phyloP scores from a whole-genome alignment of 2,113 vertebrate genomes.

The Corvus cornix region DNA sequence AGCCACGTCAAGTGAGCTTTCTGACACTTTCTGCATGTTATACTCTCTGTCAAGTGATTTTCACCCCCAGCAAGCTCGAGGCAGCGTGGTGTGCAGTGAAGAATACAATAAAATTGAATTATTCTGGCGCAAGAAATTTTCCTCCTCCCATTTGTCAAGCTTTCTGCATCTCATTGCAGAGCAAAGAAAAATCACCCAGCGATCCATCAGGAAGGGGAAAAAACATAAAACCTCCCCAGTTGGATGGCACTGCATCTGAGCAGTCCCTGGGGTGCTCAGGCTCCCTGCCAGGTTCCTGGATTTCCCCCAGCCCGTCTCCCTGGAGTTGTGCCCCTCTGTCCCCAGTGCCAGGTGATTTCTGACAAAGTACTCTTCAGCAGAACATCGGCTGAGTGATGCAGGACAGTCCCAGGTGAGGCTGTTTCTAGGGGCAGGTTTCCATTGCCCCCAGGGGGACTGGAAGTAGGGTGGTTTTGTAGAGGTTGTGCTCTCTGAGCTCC shows the following conservation, averaged over 20 bases:
- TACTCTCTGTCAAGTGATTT: not conserved
- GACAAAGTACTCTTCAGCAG: not conserved
- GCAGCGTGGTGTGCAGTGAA: not conserved
- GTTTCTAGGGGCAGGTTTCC: not conserved
- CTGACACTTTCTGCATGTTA: not conserved
- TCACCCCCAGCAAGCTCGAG: not conserved
- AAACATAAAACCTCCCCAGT: not conserved
- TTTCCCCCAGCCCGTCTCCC: not conserved
- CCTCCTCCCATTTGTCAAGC: slow-evolving; percentile 15
- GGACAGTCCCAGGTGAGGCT: not conserved
- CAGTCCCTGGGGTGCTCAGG: not conserved
- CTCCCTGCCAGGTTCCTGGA: not conserved
- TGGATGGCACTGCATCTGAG: not conserved
- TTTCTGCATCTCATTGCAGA: slow-evolving; percentile 1
- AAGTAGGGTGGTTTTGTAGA: not conserved
- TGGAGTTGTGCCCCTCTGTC: not conserved
- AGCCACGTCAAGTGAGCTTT: not conserved
- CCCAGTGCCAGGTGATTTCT: not conserved
- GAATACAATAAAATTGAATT: slow-evolving; percentile 43
- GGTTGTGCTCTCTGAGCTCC: not conserved
- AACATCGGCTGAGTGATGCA: no score
- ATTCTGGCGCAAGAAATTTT: not conserved
- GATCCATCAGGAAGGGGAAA: not conserved
- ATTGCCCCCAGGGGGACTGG: not conserved
- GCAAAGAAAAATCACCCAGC: not conserved